phyloP scores from a whole-genome alignment of 2,888 invertebrate genomes.

The Dynastes maya region DNA sequence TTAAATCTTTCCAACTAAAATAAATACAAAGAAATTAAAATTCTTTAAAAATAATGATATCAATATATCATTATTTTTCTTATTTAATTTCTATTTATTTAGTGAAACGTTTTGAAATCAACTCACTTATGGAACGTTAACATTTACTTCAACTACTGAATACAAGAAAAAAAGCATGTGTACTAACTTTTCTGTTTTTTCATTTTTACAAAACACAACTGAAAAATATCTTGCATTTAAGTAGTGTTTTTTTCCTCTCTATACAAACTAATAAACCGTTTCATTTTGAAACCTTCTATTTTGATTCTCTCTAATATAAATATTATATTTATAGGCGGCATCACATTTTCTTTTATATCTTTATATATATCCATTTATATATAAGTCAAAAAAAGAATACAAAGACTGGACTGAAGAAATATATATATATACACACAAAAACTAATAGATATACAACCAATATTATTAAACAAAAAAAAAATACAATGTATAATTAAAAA shows the following conservation, averaged over 20 bases:
- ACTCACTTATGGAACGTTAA: slow-evolving; percentile 40
- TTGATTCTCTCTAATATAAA: slow-evolving; percentile 54
- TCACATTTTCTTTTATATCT: slow-evolving; percentile 50
- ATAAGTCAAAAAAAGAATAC: slow-evolving; percentile 47
- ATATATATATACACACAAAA: slow-evolving; percentile 43
- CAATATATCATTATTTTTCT: neutral
- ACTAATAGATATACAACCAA: slow-evolving; percentile 52
- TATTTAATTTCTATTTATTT: slow-evolving; percentile 3
- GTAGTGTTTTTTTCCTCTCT: slow-evolving; percentile 54
- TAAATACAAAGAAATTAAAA: slow-evolving; percentile 1
- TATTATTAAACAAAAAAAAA: slow-evolving; percentile 47
- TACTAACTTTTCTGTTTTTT: slow-evolving; percentile 50
- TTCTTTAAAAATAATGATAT: neutral
- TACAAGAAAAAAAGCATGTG: slow-evolving; percentile 55
- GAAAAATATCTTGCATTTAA: slow-evolving; percentile 54
- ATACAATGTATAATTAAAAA: slow-evolving; percentile 47
- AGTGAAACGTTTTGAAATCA: neutral
- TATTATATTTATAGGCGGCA: slow-evolving; percentile 51
- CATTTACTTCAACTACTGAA: slow-evolving; percentile 43
- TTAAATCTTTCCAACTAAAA: neutral
- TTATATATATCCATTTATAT: slow-evolving; percentile 46
- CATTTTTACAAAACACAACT: slow-evolving; percentile 57
- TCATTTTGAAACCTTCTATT: slow-evolving; percentile 58
- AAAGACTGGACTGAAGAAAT: slow-evolving; percentile 51
- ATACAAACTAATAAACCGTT: slow-evolving; percentile 58